Conservation (phyloP, 64 coral and sea anemone genomes). For the Dendrophyllia cribrosa region DNA sequence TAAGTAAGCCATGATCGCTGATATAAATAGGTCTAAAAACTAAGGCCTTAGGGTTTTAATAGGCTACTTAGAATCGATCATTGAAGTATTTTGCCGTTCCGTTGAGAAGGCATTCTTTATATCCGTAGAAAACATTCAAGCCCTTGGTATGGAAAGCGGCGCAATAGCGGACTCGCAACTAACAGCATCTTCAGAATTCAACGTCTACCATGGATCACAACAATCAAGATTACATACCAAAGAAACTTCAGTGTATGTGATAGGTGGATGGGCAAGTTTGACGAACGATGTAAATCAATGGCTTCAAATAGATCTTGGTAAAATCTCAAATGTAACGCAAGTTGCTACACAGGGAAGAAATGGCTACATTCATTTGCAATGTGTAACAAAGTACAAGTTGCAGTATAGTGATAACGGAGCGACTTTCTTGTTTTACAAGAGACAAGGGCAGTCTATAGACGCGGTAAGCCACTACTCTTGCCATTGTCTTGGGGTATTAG, state of each 20-base stretch:
- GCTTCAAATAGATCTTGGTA: conserved; percentile 19
- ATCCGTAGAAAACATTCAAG: not conserved
- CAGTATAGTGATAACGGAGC: not conserved
- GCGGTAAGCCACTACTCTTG: not conserved
- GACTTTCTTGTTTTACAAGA: conserved; percentile 1
- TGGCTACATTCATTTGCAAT: not conserved
- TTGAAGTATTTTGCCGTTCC: not conserved
- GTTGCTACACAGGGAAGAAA: conserved; percentile 29
- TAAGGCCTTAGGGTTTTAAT: too few relatives aligned
- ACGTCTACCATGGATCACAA: not conserved
- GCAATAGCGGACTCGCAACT: conserved; percentile 17
- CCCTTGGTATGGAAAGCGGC: conserved; percentile 41
- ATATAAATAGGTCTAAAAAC: too few relatives aligned
- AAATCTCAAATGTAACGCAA: not conserved
- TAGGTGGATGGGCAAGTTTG: not conserved
- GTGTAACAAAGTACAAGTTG: not conserved
- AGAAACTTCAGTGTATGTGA: too few relatives aligned
- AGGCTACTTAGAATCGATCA: not conserved
- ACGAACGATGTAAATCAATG: conserved; percentile 2
- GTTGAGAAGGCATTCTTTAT: not conserved
- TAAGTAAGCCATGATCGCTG: too few relatives aligned
- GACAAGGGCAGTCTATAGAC: not conserved
- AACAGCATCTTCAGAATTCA: not conserved
- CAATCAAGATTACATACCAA: not conserved
- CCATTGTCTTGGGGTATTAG: too few relatives aligned